Evolutionary conservation across 2,113 vertebrate species (phyloP).

Genomic region (Aldabrachelys gigantea): DNA sequence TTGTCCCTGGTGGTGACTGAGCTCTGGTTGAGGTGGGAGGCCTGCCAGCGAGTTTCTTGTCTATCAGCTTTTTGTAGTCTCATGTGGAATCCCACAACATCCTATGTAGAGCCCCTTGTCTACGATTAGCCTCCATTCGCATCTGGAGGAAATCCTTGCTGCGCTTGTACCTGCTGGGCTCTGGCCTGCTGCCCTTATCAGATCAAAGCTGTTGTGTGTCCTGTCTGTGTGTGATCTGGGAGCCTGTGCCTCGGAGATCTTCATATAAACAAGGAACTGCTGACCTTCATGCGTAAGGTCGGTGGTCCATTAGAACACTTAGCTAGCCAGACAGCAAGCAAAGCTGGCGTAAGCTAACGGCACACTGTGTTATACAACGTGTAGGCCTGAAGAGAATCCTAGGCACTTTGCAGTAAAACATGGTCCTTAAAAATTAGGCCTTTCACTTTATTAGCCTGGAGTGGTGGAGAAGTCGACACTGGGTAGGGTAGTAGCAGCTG

Average conservation of each 20-base stretch:
- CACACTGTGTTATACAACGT: neutral
- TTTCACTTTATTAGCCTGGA: neutral
- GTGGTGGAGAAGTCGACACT: neutral
- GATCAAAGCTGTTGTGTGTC: neutral
- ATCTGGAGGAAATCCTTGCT: neutral
- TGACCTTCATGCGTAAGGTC: too few relatives aligned
- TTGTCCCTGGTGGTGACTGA: too few relatives aligned
- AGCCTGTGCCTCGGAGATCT: neutral
- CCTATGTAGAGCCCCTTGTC: neutral
- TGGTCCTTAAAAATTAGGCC: neutral
- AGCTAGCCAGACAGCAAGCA: neutral
- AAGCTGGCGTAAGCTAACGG: neutral
- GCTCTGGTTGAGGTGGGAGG: neutral
- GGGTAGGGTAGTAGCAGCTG: neutral
- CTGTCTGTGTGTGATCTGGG: neutral
- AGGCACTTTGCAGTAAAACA: neutral
- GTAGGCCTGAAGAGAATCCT: neutral
- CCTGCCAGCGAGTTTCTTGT: neutral
- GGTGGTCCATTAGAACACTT: neutral
- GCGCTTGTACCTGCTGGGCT: neutral
- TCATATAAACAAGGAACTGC: neutral
- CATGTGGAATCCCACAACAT: neutral
- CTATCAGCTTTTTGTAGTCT: neutral
- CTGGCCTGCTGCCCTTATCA: neutral
- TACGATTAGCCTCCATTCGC: neutral